Evolutionary conservation across 37 sponge, comb jelly and placozoan genomes (phyloP).

Genomic region (Oscarella lobularis): DNA sequence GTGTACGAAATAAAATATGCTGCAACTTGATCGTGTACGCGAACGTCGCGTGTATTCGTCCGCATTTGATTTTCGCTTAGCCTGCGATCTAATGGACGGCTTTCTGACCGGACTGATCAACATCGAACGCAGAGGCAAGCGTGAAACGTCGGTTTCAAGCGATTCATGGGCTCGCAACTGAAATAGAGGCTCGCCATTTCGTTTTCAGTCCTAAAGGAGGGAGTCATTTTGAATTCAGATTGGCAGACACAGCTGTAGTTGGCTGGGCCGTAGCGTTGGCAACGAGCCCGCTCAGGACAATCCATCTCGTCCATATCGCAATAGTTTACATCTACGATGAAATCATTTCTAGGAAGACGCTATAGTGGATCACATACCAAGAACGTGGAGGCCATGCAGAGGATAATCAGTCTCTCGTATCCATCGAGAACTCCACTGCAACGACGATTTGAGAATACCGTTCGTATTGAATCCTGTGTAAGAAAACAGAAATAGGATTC

Average conservation of each 20-base stretch:
- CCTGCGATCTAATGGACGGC: too few species aligned
- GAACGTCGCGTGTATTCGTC: too few species aligned
- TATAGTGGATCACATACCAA: background rate
- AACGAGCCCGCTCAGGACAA: slow-evolving; percentile 41
- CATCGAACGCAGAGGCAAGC: too few species aligned
- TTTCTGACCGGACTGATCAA: too few species aligned
- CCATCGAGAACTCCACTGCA: background rate
- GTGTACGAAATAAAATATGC: too few species aligned
- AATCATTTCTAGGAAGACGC: background rate
- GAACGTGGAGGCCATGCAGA: background rate
- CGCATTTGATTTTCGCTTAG: too few species aligned
- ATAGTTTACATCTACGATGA: slow-evolving; percentile 38
- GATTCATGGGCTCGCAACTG: too few species aligned
- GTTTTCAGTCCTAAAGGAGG: too few species aligned
- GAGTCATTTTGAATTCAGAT: too few species aligned
- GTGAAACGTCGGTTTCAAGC: too few species aligned
- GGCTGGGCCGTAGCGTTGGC: slow-evolving; percentile 24
- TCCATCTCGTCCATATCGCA: slow-evolving; percentile 23
- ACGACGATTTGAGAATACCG: background rate
- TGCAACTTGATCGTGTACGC: too few species aligned
- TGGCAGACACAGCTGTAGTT: slow-evolving; percentile 48
- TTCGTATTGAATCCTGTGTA: background rate
- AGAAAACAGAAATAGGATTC: background rate
- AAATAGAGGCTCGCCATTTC: too few species aligned
- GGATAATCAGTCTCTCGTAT: background rate